A percentile compares a stretch with the other conserved stretches of the same genome.
These are phyloP conservation scores for Ammodytes marinus DNA, from an alignment of 2,113 vertebrate genomes.

Conservation along the genomic window DNA sequence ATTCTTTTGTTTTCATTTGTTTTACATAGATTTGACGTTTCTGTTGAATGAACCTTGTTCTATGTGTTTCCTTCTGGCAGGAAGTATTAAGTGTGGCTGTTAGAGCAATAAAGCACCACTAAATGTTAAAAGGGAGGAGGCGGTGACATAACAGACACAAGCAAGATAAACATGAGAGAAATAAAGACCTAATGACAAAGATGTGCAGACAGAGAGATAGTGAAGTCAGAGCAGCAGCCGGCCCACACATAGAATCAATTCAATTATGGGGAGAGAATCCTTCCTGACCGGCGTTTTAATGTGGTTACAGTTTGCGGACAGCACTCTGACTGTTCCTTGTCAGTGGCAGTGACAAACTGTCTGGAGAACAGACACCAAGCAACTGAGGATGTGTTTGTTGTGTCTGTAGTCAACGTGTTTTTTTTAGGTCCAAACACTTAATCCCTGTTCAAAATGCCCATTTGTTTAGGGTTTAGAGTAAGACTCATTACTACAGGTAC, in stretches of 20 bases:
- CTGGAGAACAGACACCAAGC: neutral
- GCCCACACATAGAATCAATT: constrained; percentile 38
- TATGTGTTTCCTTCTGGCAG: neutral
- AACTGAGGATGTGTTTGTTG: neutral
- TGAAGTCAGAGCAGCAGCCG: constrained; percentile 21
- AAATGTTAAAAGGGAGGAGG: neutral
- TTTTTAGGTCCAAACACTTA: neutral
- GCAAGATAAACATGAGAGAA: neutral
- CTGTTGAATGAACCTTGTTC: neutral
- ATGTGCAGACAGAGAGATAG: neutral
- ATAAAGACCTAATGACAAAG: neutral
- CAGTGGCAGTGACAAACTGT: constrained; percentile 8
- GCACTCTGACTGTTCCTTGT: constrained; percentile 4
- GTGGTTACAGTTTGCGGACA: constrained; percentile 37
- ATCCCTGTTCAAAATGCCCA: neutral
- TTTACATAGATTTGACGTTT: no score
- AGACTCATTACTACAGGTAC: neutral
- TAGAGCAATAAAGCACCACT: neutral
- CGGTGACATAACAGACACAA: neutral
- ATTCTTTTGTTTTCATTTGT: neutral
- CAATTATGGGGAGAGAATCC: constrained; percentile 44
- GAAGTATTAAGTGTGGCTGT: neutral
- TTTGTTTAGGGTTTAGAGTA: no score
- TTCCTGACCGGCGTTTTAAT: constrained; percentile 49
- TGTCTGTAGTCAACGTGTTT: neutral